Conservation (phyloP, 2,113 vertebrate species). For the Microcebus tavaratra region DNA sequence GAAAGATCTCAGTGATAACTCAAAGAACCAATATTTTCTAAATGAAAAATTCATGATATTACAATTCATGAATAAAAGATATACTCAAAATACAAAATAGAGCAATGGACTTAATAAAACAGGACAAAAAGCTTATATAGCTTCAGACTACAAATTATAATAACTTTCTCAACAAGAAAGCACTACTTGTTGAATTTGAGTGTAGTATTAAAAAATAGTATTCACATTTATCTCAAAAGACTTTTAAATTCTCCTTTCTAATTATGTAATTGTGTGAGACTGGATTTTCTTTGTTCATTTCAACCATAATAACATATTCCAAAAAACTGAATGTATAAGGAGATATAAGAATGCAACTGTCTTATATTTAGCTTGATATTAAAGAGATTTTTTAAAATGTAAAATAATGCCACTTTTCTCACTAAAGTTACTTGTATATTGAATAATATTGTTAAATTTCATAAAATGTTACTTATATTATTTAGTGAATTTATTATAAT, state of each 20-base stretch:
- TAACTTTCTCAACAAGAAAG: not conserved
- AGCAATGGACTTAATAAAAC: not conserved
- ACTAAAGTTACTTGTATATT: not conserved
- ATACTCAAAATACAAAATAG: not conserved
- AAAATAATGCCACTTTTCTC: not conserved
- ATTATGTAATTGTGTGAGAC: not conserved
- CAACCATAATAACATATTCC: not conserved
- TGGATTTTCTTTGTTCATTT: not conserved
- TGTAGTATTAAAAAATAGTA: not conserved
- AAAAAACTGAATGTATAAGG: not conserved
- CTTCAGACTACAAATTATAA: not conserved
- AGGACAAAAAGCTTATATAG: not conserved
- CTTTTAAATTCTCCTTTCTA: not conserved
- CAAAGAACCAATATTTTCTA: slow-evolving; percentile 24
- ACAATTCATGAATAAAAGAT: not conserved
- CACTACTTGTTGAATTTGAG: not conserved
- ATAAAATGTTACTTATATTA: not conserved
- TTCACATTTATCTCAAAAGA: not conserved
- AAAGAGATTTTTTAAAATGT: not conserved
- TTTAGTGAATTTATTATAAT: not conserved
- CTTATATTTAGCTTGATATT: not conserved
- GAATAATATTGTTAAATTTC: not conserved
- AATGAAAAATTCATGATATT: slow-evolving; percentile 7
- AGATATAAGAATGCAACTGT: not conserved
- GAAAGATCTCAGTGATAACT: not conserved